phyloP scores from a whole-genome alignment of 2,888 invertebrate species.

The Xylocampa areola region DNA sequence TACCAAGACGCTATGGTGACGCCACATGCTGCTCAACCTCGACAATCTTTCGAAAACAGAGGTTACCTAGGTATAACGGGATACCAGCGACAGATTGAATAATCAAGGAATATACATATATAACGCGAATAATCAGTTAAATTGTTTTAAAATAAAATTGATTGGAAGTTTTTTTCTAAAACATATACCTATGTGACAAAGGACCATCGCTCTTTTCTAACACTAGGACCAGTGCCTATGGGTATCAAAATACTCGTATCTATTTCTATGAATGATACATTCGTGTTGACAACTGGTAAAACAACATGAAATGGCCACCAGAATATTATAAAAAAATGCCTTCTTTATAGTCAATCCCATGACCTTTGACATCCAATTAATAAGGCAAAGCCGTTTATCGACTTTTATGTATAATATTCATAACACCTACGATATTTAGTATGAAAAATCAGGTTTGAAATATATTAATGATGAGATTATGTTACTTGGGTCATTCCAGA shows the following conservation, averaged over 20 bases:
- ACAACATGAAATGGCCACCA: constrained; percentile 17
- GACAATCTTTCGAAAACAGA: too few species aligned
- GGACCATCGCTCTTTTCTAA: background rate
- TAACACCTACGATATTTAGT: background rate
- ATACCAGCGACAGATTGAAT: too few species aligned
- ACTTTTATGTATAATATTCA: background rate
- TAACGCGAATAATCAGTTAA: too few species aligned
- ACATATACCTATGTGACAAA: background rate
- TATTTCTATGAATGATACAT: background rate
- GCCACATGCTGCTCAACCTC: too few species aligned
- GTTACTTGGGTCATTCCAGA: too few species aligned
- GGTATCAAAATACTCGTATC: constrained; percentile 5
- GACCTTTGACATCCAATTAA: constrained; percentile 38
- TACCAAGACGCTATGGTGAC: too few species aligned
- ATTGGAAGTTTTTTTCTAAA: too few species aligned
- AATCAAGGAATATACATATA: too few species aligned
- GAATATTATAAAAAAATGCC: constrained; percentile 15
- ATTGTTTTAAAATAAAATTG: too few species aligned
- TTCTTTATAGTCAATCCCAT: constrained; percentile 9
- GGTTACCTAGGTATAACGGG: too few species aligned
- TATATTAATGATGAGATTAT: too few species aligned
- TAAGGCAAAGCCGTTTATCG: background rate
- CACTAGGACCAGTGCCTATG: background rate
- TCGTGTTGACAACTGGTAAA: constrained; percentile 11
- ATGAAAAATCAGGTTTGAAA: background rate